These are phyloP conservation scores for Agriopis aurantiaria DNA, from an alignment of 2,888 invertebrate species.

Conservation along the genomic window DNA sequence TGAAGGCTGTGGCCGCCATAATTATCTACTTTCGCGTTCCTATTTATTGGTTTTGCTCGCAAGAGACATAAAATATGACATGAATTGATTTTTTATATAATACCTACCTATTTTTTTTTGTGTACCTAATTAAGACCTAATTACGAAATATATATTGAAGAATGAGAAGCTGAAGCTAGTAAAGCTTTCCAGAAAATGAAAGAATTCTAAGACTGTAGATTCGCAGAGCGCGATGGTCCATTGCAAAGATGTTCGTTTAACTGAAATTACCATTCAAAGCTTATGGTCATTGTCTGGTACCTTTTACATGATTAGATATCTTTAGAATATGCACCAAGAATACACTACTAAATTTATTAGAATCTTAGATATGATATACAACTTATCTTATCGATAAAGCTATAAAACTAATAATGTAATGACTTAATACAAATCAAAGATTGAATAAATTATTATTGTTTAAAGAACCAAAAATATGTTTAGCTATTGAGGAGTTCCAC, in stretches of 20 bases:
- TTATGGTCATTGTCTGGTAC: constrained; percentile 3
- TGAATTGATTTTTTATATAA: neutral
- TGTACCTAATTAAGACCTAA: too few species aligned
- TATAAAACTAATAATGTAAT: too few species aligned
- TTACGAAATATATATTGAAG: too few species aligned
- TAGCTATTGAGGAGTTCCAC: too few species aligned
- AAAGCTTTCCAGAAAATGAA: too few species aligned
- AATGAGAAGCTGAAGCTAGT: too few species aligned
- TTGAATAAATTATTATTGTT: too few species aligned
- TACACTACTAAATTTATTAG: too few species aligned
- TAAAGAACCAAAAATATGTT: too few species aligned
- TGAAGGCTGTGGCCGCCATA: constrained; percentile 10
- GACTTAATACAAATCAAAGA: neutral
- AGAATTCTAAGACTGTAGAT: neutral
- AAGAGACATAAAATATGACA: neutral
- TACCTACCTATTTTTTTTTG: neutral
- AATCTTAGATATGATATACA: too few species aligned
- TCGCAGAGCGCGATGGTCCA: neutral
- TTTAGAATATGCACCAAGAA: neutral
- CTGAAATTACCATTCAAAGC: constrained; percentile 16
- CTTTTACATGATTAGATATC: constrained; percentile 3
- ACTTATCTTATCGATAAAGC: too few species aligned
- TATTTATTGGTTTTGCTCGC: neutral
- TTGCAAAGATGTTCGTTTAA: constrained; percentile 8
- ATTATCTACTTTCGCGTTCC: neutral